Percentiles rank a stretch among this genome's conserved stretches.
phyloP scores from a whole-genome alignment of 2,888 invertebrate species.

The Chirona hameri region DNA sequence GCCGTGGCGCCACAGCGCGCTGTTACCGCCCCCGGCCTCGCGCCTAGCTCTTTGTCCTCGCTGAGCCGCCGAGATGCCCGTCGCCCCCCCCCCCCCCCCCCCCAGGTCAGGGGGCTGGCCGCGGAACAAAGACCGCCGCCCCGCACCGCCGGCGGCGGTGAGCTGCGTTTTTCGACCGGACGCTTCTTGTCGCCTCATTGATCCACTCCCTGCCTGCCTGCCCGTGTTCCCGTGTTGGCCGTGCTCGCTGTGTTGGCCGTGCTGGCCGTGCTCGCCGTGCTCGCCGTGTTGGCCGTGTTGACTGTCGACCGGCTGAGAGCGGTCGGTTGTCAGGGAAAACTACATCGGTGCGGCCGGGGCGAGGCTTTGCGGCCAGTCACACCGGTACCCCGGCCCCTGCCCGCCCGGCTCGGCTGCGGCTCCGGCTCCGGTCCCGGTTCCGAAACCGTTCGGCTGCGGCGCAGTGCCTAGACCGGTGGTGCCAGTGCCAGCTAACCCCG shows the following conservation, averaged over 20 bases:
- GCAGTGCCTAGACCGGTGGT: no score
- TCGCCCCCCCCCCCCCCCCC: not conserved
- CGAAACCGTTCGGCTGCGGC: not conserved
- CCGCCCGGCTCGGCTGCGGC: not conserved
- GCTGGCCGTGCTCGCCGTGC: not conserved
- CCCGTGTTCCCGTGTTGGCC: not conserved
- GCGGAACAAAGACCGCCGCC: not conserved
- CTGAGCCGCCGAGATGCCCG: not conserved
- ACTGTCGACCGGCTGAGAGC: not conserved
- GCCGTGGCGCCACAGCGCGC: not conserved
- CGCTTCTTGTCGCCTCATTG: no score
- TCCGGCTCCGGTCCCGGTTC: not conserved
- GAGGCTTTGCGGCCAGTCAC: no score
- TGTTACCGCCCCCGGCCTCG: no score
- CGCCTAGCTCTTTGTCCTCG: not conserved
- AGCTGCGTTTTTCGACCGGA: not conserved
- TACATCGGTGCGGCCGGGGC: not conserved
- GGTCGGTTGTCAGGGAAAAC: constrained; percentile 4
- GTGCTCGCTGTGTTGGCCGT: not conserved
- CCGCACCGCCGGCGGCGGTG: not conserved
- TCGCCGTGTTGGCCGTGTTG: not conserved
- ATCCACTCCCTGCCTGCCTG: not conserved
- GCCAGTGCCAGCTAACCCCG: no score
- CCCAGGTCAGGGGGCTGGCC: not conserved
- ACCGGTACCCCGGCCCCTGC: no score